Conservation (phyloP, 2,797 vertebrate species). For the Kryptopterus vitreolus region DNA sequence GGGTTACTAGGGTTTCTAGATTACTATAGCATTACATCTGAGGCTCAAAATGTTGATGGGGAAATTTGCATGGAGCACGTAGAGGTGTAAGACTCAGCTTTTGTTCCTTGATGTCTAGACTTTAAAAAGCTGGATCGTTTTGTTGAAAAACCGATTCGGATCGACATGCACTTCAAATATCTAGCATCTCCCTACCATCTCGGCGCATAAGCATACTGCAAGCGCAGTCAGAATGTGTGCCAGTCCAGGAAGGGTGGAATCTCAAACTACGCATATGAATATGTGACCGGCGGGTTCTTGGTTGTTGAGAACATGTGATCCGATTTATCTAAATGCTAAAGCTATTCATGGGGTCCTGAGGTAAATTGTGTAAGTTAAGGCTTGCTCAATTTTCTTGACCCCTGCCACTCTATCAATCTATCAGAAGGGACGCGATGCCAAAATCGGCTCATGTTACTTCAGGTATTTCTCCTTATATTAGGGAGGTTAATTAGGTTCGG, state of each 20-base stretch:
- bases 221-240: conserved; percentile 63
- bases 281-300: conserved; percentile 5
- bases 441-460: conserved; percentile 46
- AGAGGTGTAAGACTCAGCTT: neutral
- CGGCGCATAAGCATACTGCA: conserved; percentile 65
- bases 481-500: conserved; percentile 36
- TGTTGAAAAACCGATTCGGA: conserved; percentile 65
- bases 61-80: neutral
- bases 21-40: no score
- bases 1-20: no score
- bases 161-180: conserved; percentile 71
- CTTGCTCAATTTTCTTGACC: neutral
- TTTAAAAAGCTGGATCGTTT: conserved; percentile 67
- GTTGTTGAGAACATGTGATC: neutral
- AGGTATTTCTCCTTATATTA: conserved; percentile 29
- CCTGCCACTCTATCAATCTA: conserved; percentile 1
- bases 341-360: neutral
- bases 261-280: conserved; percentile 38
- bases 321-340: neutral
- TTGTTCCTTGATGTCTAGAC: conserved; percentile 61
- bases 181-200: conserved; percentile 74
- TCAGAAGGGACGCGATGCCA: conserved; percentile 57
- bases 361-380: neutral
- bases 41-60: no score
- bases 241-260: conserved; percentile 38